Evolutionary conservation across 2,888 invertebrate genomes (phyloP), one percentile per base, ranked within the genome.

Genomic region (Amaurobius ferox): DNA sequence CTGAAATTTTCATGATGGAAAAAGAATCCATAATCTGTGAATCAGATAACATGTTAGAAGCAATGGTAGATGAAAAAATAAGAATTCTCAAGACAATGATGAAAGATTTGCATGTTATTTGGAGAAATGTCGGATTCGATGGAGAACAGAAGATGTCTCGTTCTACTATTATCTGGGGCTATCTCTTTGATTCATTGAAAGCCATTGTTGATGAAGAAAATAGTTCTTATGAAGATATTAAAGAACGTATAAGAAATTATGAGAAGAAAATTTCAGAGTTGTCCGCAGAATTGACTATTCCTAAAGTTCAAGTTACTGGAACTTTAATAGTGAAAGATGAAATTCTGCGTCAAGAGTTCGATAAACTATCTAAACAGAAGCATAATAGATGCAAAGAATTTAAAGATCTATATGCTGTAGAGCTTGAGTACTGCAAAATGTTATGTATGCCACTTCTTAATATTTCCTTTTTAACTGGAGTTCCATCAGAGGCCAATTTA

Each of bases 371-470:
- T 7, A 88, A 88, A 61, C 90, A 91, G 86, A 91, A 91, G 87
- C 89, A 90, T 28, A 90, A 90, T 19, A 88, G 91, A 39, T 61
- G 91, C 78, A 89, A 89, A 71, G 89, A 89, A 3, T 88, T 91
- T 71, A 89, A 90, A 32, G 87, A 89, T 11, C 87, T 91, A n/a
- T 89, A 89, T 44, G 89, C 89, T 2, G 88, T 90, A 48, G 90
- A 91, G 78, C 90, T 91, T 79, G 74, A 88, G 13, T 87, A 91
- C 67, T 91, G 91, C 90, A 90, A 90, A 61, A 79, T 89, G 5
- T 87, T 91, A 16, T 55, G 48, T 1, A 55, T 88, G 32, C 48
- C 78, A 23, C 35, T 35, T 5, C 81, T 79, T 7, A 40, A 70
- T 13, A 79, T 88, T 32, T 78, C 88, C 30, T 73, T 73, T 73